phyloP scores from a whole-genome alignment of 2,113 vertebrate genomes.

The Brienomyrus brachyistius region DNA sequence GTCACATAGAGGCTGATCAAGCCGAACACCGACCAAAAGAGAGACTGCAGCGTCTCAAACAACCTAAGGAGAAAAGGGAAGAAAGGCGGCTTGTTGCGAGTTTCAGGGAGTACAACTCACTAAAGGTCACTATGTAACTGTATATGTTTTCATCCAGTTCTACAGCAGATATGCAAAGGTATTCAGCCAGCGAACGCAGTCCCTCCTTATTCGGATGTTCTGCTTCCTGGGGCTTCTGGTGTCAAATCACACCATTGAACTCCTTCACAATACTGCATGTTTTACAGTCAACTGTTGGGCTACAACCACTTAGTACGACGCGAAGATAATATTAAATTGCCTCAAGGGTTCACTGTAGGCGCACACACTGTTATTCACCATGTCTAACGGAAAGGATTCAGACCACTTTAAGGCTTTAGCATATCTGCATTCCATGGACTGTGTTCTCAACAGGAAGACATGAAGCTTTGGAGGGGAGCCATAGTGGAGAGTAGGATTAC shows the following conservation, averaged over 20 bases:
- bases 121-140: neutral
- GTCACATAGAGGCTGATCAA: constrained; percentile 94
- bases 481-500: neutral
- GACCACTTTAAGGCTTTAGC: neutral
- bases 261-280: neutral
- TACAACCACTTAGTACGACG: neutral
- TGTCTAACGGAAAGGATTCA: neutral
- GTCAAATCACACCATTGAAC: neutral
- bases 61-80: constrained; percentile 62
- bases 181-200: neutral
- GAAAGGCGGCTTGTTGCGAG: neutral
- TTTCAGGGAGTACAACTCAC: neutral
- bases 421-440: neutral
- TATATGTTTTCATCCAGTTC: neutral
- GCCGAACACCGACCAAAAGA: constrained; percentile 98
- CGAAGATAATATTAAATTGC: neutral
- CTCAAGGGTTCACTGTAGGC: neutral
- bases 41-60: constrained; percentile 94
- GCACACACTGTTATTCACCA: neutral
- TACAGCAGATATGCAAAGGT: neutral
- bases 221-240: neutral
- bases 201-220: neutral
- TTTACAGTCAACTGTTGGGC: neutral
- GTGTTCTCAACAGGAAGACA: neutral
- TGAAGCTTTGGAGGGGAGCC: neutral